Conservation (phyloP, 2,888 invertebrate species). For the Geophilus truncorum region DNA sequence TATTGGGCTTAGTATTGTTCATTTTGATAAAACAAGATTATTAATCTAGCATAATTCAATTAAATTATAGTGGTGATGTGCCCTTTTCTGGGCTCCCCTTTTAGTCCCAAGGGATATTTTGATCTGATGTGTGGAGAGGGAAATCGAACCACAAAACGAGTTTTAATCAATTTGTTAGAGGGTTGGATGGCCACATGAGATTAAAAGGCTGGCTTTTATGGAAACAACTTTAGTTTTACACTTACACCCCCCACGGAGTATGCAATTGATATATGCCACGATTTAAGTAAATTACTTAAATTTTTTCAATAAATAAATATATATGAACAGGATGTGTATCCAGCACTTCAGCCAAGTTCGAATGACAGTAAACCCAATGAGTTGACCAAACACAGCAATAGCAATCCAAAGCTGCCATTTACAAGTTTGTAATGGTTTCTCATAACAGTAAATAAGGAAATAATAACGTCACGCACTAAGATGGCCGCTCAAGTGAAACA, state of each 20-base stretch:
- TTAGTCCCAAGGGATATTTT: neutral
- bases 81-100: neutral
- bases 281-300: too few species aligned
- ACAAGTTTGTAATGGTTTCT: constrained; percentile 2
- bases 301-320: too few species aligned
- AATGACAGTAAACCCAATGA: neutral
- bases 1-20: neutral
- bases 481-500: neutral
- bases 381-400: neutral
- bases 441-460: constrained; percentile 13
- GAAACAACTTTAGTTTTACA: neutral
- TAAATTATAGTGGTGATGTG: neutral
- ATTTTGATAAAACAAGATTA: neutral
- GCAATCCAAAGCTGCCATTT: neutral
- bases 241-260: neutral
- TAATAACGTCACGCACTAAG: constrained; percentile 7
- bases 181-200: neutral
- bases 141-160: constrained; percentile 16
- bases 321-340: neutral
- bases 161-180: constrained; percentile 11
- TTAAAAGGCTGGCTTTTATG: neutral
- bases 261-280: neutral
- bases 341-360: neutral
- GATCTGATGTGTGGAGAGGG: neutral
- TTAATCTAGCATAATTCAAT: neutral